These are phyloP conservation scores for Nezara viridula DNA, from an alignment of 2,888 invertebrate genomes.

Conservation along the genomic window DNA sequence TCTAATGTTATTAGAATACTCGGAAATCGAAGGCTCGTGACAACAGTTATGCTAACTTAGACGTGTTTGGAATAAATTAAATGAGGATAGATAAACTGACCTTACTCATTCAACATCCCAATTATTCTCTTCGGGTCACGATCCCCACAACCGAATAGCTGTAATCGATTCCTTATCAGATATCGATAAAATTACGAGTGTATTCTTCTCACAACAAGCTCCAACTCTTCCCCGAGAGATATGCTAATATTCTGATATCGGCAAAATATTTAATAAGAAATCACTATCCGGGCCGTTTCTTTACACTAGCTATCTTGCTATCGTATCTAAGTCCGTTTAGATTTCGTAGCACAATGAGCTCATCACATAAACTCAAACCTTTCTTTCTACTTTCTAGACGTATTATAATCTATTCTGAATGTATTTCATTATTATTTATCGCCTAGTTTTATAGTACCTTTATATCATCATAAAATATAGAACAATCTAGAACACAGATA, in stretches of 20 bases:
- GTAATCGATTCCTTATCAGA: slow-evolving; percentile 28
- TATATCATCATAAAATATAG: too few relatives aligned
- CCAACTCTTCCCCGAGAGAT: not conserved
- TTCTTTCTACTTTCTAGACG: not conserved
- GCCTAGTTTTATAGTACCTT: too few relatives aligned
- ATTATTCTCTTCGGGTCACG: slow-evolving; percentile 17
- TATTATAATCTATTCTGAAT: not conserved
- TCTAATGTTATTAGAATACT: not conserved
- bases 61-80: slow-evolving; percentile 28
- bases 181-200: slow-evolving; percentile 31
- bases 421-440: not conserved
- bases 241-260: slow-evolving; percentile 17
- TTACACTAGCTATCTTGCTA: not conserved
- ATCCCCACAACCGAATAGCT: not conserved
- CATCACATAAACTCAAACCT: too few relatives aligned
- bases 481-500: too few relatives aligned
- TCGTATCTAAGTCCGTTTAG: not conserved
- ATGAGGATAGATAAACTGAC: not conserved
- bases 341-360: too few relatives aligned
- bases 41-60: not conserved
- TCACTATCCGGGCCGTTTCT: not conserved
- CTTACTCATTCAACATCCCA: not conserved
- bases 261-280: slow-evolving; percentile 1
- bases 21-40: not conserved
- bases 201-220: slow-evolving; percentile 8